Base-by-base conservation (phyloP, 2,888 invertebrate species). In the Rhaphigaster nebulosa region DNA sequence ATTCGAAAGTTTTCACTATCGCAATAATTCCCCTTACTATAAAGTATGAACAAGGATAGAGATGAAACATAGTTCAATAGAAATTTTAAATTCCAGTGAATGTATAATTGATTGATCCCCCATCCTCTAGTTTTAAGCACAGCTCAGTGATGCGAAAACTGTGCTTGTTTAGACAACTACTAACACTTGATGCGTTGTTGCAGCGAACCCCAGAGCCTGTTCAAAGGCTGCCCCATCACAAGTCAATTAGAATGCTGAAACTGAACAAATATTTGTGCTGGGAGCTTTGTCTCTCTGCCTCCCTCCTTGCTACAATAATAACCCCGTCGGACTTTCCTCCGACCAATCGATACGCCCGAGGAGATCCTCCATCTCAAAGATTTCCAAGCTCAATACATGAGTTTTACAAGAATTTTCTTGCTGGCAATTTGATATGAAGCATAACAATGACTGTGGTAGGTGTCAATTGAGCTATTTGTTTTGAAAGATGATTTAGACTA, bases 191-290 rank as follows among this genome's bases (percentile, higher is more conserved):
- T 84, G 84, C 84, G 84, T n/a, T 26, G 45, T 26, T 84, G 45
- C 45, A 38, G 45, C n/a, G n/a, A 41, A 15, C 45, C 84, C n/a
- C n/a, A 2, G 15, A 2, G 26, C 41, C 80, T n/a, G 45, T 26
- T 6, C 88, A 88, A 88, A 88, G 88, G 88, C 56, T 90, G n/a
- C 80, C 90, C 90, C 90, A 91, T 91, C 91, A 90, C 90, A 91
- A 91, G 91, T 91, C 91, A 91, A 91, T 91, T 91, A 91, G 90
- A 88, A 91, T 90, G 89, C 91, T 80, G 60, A 90, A 90, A 91
- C 89, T 90, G 76, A 88, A 60, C 65, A 88, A 88, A 88, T 88
- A 88, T 88, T 88, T 88, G 88, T 88, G 18, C 88, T 38, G 26
- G 88, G n/a, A 56, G 88, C 88, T 56, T 60, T 88, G 56, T 88